A percentile compares a stretch with the other conserved stretches of the same genome.
phyloP scores from a whole-genome alignment of 2,888 invertebrate genomes.

The Zygothrica quintamaculata region DNA sequence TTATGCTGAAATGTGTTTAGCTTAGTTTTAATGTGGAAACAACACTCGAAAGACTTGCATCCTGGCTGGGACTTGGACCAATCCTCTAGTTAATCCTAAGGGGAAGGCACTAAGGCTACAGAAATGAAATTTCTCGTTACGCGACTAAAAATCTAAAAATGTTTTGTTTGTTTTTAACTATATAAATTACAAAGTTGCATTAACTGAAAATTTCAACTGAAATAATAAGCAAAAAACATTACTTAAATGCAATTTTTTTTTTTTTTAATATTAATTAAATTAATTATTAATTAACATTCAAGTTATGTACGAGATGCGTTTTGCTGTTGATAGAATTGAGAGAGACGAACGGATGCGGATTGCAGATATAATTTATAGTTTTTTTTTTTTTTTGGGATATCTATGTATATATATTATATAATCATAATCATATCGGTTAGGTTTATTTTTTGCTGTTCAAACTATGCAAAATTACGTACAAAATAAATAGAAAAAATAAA shows the following conservation, averaged over 20 bases:
- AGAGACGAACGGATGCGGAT: constrained; percentile 54
- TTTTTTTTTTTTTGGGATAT: constrained; percentile 6
- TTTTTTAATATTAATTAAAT: constrained; percentile 14
- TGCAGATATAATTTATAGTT: constrained; percentile 26
- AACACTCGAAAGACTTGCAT: constrained; percentile 51
- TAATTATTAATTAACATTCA: constrained; percentile 47
- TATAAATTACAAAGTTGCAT: constrained; percentile 56
- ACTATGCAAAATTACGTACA: too few relatives aligned
- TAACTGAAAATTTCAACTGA: constrained; percentile 33
- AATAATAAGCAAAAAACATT: too few relatives aligned
- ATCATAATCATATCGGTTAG: background rate
- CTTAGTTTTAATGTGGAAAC: constrained; percentile 13
- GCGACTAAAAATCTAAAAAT: constrained; percentile 31
- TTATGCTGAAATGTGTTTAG: too few relatives aligned
- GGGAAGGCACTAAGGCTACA: constrained; percentile 34
- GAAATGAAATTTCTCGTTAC: constrained; percentile 24
- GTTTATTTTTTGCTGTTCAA: too few relatives aligned
- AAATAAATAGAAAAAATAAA: background rate
- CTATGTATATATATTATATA: background rate
- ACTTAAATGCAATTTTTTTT: constrained; percentile 38
- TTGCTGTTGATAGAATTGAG: constrained; percentile 20
- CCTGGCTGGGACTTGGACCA: constrained; percentile 41
- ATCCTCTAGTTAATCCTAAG: constrained; percentile 16
- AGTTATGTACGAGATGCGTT: constrained; percentile 48
- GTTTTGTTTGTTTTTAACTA: too few relatives aligned